A percentile compares a stretch with the other conserved stretches of the same genome.
phyloP scores from a whole-genome alignment of 2,797 vertebrate species.

The Sandelia bainsii region DNA sequence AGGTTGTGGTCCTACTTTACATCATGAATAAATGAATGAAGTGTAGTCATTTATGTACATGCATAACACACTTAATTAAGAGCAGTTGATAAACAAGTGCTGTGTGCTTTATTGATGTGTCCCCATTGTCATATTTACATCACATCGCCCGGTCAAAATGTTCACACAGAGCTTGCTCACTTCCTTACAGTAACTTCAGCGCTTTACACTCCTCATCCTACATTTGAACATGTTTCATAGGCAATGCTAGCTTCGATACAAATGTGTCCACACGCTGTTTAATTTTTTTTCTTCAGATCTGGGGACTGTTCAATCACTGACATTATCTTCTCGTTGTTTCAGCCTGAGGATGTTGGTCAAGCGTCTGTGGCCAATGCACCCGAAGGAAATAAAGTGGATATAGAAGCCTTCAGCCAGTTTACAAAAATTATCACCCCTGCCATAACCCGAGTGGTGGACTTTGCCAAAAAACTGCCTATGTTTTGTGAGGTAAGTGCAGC shows the following conservation, averaged over 20 bases:
- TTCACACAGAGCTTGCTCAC: constrained; percentile 33
- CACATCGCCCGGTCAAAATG: background rate
- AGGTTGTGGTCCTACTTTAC: background rate
- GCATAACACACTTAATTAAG: background rate
- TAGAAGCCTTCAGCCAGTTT: constrained; percentile 99
- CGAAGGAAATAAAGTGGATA: constrained; percentile 97
- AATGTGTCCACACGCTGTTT: background rate
- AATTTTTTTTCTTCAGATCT: background rate
- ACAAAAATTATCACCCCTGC: constrained; percentile 99
- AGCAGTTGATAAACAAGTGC: background rate
- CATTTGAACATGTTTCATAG: background rate
- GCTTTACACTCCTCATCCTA: constrained; percentile 23
- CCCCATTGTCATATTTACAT: constrained; percentile 5
- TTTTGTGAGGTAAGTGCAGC: constrained; percentile 93
- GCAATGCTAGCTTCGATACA: background rate
- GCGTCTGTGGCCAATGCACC: constrained; percentile 92
- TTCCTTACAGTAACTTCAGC: constrained; percentile 20
- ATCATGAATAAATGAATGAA: background rate
- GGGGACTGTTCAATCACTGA: background rate
- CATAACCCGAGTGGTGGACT: constrained; percentile 99
- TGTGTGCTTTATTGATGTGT: background rate
- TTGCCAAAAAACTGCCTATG: constrained; percentile 99
- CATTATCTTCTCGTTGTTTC: constrained; percentile 49
- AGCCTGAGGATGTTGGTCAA: constrained; percentile 98
- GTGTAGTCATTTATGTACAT: background rate